phyloP scores from a whole-genome alignment of 1,140 invertebrate species.

The Temnothorax longispinosus region DNA sequence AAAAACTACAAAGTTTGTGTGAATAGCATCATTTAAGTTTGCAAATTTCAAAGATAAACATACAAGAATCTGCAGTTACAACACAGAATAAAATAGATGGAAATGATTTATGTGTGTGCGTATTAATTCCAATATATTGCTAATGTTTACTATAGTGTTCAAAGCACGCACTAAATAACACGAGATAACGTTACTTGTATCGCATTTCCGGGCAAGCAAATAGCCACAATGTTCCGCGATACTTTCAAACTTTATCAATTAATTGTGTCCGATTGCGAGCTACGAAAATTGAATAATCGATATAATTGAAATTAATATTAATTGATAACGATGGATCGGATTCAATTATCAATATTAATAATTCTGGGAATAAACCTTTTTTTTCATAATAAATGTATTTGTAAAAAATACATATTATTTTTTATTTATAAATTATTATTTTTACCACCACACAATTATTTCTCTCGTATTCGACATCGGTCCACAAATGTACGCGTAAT shows the following conservation, averaged over 20 bases:
- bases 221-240: background rate
- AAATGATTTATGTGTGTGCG: background rate
- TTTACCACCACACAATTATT: background rate
- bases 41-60: background rate
- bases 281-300: background rate
- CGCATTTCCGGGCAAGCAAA: background rate
- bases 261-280: background rate
- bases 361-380: background rate
- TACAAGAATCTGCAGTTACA: background rate
- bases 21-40: background rate
- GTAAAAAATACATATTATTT: background rate
- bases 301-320: background rate
- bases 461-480: background rate
- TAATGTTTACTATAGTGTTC: background rate
- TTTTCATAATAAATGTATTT: background rate
- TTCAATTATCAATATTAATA: background rate
- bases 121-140: background rate
- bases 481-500: background rate
- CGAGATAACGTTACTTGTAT: background rate
- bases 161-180: background rate
- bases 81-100: background rate
- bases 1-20: background rate
- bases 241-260: constrained; percentile 23
- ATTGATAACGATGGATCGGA: background rate
- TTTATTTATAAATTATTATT: background rate